Evolutionary conservation across 2,888 invertebrate species (phyloP).

Genomic region (Druceiella hillmani): DNA sequence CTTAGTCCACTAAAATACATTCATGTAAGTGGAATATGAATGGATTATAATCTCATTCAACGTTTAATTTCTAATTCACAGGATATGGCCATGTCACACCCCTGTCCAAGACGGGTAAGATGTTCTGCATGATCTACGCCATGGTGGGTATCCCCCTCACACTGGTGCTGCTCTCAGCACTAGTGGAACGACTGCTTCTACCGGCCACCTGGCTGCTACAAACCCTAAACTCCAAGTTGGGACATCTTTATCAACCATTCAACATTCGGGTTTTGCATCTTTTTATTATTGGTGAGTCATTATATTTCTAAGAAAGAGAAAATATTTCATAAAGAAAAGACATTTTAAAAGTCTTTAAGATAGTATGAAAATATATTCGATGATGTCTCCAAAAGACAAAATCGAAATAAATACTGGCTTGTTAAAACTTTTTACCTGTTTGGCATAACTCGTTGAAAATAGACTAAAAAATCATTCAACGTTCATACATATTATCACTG

Average conservation of each 20-base stretch:
- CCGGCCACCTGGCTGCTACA: slow-evolving; percentile 69
- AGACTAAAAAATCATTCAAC: too few species aligned
- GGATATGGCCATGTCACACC: slow-evolving; percentile 90
- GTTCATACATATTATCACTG: too few species aligned
- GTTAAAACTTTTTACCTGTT: too few species aligned
- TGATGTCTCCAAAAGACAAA: too few species aligned
- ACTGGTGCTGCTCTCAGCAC: slow-evolving; percentile 72
- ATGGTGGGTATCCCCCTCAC: slow-evolving; percentile 83
- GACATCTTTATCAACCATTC: slow-evolving; percentile 67
- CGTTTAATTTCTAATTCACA: slow-evolving; percentile 31
- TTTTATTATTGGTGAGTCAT: slow-evolving; percentile 57
- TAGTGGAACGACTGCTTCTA: slow-evolving; percentile 74
- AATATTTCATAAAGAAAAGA: too few species aligned
- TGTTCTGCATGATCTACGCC: slow-evolving; percentile 85
- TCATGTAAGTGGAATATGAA: neutral
- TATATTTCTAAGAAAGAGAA: too few species aligned
- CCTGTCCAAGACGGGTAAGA: slow-evolving; percentile 76
- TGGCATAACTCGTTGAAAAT: too few species aligned
- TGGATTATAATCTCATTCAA: neutral
- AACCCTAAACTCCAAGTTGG: slow-evolving; percentile 61
- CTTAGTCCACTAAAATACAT: neutral
- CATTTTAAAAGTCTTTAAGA: too few species aligned
- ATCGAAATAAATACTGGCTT: too few species aligned
- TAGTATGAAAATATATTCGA: too few species aligned
- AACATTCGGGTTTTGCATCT: slow-evolving; percentile 74